Percentiles rank a stretch among this genome's conserved stretches.
These are phyloP conservation scores for Acrocephalus scirpaceus DNA, from an alignment of 2,797 vertebrate species.

Conservation along the genomic window DNA sequence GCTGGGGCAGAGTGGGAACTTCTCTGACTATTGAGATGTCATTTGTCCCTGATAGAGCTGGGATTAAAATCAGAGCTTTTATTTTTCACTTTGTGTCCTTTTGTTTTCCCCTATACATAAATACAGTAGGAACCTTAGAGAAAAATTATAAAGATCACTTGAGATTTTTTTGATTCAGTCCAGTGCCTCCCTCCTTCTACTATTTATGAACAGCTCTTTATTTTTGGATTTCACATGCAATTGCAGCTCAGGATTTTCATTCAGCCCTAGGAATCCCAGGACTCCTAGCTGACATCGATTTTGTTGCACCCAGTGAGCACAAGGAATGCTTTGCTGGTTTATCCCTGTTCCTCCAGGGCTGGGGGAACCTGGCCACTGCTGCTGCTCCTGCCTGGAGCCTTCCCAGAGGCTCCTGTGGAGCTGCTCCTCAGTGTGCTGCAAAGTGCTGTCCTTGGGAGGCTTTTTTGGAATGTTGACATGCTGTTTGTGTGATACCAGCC, in stretches of 20 bases:
- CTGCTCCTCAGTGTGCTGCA: constrained; percentile 73
- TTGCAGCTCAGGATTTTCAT: not conserved
- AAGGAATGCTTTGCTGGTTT: not conserved
- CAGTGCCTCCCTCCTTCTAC: not conserved
- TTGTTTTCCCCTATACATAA: not conserved
- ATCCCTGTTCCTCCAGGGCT: constrained; percentile 74
- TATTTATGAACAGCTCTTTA: not conserved
- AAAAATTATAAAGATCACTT: not conserved
- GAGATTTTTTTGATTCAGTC: not conserved
- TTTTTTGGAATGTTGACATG: constrained; percentile 13
- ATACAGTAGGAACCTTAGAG: not conserved
- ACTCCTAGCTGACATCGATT: not conserved
- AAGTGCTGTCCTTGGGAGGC: constrained; percentile 54
- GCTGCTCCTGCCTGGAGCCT: constrained; percentile 77
- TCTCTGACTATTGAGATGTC: not conserved
- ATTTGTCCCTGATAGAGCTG: not conserved
- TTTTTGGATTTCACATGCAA: not conserved
- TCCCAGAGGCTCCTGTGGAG: constrained; percentile 73
- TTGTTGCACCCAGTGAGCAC: not conserved
- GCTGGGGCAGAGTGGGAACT: not conserved
- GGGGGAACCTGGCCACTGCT: constrained; percentile 59
- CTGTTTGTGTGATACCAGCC: constrained; percentile 14
- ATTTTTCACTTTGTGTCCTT: not conserved
- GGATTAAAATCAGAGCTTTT: not conserved
- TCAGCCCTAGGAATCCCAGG: not conserved